Evolutionary conservation across 2,113 vertebrate species (phyloP).

Genomic region (Coracopsis vasa): DNA sequence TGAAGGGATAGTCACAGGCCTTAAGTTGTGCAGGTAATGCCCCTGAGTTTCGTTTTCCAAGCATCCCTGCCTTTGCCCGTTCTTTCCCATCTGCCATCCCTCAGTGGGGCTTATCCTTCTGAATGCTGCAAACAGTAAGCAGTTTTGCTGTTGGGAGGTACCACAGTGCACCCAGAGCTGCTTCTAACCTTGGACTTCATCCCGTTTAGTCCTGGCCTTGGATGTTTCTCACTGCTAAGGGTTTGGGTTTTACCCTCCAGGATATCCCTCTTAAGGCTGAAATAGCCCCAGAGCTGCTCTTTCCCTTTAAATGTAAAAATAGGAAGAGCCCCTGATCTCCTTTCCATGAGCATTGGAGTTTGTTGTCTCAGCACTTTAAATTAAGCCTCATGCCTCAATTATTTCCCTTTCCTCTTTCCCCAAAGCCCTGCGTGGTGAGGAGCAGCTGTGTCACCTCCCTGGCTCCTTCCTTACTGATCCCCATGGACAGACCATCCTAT

Average conservation of each 20-base stretch:
- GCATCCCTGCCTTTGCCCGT: neutral
- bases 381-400: conserved; percentile 7
- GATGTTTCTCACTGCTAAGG: neutral
- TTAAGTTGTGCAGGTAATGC: neutral
- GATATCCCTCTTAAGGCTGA: neutral
- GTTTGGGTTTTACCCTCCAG: neutral
- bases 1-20: neutral
- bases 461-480: neutral
- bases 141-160: neutral
- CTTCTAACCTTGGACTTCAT: neutral
- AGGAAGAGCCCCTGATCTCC: conserved; percentile 1
- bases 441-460: conserved; percentile 2
- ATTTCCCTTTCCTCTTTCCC: conserved; percentile 22
- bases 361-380: conserved; percentile 26
- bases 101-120: neutral
- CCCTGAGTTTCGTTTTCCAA: neutral
- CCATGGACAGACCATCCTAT: neutral
- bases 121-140: neutral
- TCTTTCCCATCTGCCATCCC: neutral
- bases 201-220: neutral
- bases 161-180: neutral
- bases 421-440: rapidly evolving
- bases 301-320: conserved; percentile 22
- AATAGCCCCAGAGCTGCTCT: neutral
- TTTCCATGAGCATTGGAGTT: neutral